A percentile compares a stretch with the other conserved stretches of the same genome.
Evolutionary conservation across 2,888 invertebrate species (phyloP).

Genomic region (Archips xylosteana): DNA sequence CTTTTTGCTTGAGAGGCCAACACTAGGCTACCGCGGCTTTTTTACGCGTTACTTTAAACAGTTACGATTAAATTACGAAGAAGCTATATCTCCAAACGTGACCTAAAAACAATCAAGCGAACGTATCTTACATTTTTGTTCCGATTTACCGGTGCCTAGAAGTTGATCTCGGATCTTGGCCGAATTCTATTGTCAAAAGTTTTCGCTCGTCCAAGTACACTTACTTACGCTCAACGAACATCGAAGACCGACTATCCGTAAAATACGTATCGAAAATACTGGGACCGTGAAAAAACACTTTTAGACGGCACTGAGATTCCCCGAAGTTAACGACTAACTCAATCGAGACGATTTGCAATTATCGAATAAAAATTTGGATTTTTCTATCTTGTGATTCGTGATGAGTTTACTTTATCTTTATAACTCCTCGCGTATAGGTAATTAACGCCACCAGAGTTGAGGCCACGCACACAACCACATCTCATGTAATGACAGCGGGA

Average conservation of each 20-base stretch:
- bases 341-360: conserved; percentile 24
- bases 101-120: background rate
- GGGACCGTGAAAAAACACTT: conserved; percentile 31
- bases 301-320: conserved; percentile 6
- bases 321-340: background rate
- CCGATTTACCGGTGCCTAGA: background rate
- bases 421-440: no score
- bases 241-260: conserved; percentile 20
- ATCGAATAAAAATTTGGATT: conserved; percentile 7
- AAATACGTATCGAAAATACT: conserved; percentile 38
- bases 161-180: background rate
- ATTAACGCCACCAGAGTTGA: no score
- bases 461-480: no score
- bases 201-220: conserved; percentile 10
- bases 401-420: background rate
- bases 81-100: background rate
- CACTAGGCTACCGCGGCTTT: no score
- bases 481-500: no score
- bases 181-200: conserved; percentile 21
- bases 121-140: background rate
- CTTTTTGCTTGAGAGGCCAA: no score
- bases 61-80: no score
- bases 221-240: conserved; percentile 16
- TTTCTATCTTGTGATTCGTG: background rate
- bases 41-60: no score